Percentiles rank a stretch among this genome's conserved stretches.
Evolutionary conservation across 2,797 vertebrate species (phyloP).

Genomic region (Morelia viridis): DNA sequence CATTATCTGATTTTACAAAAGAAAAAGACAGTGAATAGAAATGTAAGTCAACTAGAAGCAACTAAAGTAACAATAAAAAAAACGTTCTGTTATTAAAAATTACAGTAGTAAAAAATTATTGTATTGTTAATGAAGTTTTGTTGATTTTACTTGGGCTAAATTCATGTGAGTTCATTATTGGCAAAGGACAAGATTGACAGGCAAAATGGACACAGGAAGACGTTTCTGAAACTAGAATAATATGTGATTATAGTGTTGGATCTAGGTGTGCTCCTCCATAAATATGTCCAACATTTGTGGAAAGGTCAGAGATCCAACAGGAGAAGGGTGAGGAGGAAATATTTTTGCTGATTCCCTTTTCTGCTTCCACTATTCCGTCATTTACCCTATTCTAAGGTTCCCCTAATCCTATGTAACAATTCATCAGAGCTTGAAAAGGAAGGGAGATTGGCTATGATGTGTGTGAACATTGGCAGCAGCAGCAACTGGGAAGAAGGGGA

Average conservation of each 20-base stretch:
- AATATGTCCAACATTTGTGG: background rate
- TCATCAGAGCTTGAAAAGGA: no score
- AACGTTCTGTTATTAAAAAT: background rate
- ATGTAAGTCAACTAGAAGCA: no score
- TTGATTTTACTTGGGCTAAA: background rate
- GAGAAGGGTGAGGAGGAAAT: background rate
- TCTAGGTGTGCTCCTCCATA: background rate
- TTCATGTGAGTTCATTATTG: background rate
- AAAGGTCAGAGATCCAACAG: background rate
- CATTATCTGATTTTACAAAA: background rate
- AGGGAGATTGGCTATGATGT: no score
- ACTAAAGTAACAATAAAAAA: background rate
- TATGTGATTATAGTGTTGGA: background rate
- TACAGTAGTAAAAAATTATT: background rate
- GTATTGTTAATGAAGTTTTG: background rate
- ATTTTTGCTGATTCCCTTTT: background rate
- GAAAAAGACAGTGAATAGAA: background rate
- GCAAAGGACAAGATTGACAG: background rate
- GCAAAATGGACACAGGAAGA: background rate
- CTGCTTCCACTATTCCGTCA: background rate
- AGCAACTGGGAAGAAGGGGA: no score
- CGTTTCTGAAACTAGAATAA: background rate
- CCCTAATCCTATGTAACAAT: no score
- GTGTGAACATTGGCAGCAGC: no score
- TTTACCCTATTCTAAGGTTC: background rate